Base-by-base conservation (phyloP, 2,888 invertebrate genomes). In the Mesoligia furuncula region DNA sequence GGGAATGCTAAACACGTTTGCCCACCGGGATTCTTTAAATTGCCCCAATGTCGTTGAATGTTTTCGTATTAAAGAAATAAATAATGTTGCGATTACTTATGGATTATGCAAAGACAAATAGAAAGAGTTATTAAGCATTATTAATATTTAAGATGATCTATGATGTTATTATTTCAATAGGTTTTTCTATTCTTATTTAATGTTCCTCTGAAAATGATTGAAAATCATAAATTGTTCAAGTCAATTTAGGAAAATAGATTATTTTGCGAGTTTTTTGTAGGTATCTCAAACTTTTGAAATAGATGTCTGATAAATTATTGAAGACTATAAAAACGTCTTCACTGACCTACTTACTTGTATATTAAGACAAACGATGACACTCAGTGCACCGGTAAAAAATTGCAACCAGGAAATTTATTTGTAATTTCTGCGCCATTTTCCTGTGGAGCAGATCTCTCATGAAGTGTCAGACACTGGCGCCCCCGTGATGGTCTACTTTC, bases 11-110 rank as follows among this genome's bases (percentile, higher is more conserved):
- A 76, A 57, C 57, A 54, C 11, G 51, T 65, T 69, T 45, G 45
- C 59, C 48, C 61, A 73, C 64, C 45, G 48, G 51, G 79, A 79
- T 86, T 84, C 86, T 79, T 61, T 79, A 64, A 84, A 86, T 79
- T 64, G 73, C 54, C 24, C 59, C 31, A 73, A 82, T 45, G 79
- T 75, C 69, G 72, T 78, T 83, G 69, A 83, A 75, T 75, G 64
- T 62, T 71, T n/a, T 54, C 2, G 62, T 57, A 24, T 39, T 51
- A 62, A 48, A 62, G 36, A 67, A 65, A 36, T 45, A 66, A 61
- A 62, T 78, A 75, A 36, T 62, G 61, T 39, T 54, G 9, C 17
- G 9, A 69, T 85, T 84, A 72, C 83, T 72, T 70, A 11, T n/a
- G 45, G 74, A 74, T 74, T 65, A 68, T 27, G 17, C 39, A 54